phyloP scores from a whole-genome alignment of 2,113 vertebrate genomes.

The Mus spicilegus region DNA sequence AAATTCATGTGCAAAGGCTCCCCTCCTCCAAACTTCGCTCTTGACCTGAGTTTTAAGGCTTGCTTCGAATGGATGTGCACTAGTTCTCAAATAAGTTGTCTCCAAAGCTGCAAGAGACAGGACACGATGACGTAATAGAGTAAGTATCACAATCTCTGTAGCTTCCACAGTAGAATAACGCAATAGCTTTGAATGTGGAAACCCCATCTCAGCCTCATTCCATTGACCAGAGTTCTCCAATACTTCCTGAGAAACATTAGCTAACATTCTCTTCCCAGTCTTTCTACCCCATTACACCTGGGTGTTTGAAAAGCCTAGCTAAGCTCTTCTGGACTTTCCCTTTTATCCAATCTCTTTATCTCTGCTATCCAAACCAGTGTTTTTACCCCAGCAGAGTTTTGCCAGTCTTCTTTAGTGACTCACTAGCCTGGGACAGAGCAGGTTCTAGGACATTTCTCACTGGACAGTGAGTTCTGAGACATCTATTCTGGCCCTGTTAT shows the following conservation, averaged over 20 bases:
- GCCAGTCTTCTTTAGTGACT: neutral
- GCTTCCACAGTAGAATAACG: neutral
- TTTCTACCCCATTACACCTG: neutral
- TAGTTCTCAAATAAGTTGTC: neutral
- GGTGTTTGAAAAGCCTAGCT: neutral
- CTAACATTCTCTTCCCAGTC: rapidly evolving
- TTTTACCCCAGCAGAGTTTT: neutral
- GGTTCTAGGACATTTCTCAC: neutral
- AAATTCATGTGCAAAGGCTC: neutral
- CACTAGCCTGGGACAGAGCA: neutral
- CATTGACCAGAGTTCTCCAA: neutral
- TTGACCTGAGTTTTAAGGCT: neutral
- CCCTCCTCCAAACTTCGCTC: neutral
- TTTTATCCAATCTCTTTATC: neutral
- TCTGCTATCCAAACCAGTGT: neutral
- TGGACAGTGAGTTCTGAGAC: neutral
- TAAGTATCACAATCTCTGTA: neutral
- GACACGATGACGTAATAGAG: neutral
- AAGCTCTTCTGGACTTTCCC: neutral
- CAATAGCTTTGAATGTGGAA: neutral
- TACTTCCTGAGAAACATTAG: neutral
- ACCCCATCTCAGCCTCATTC: neutral
- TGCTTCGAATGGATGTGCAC: neutral
- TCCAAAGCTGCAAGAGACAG: neutral
- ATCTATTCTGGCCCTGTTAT: neutral